Evolutionary conservation across 1,140 invertebrate species (phyloP).

Genomic region (Holotrichia oblita): DNA sequence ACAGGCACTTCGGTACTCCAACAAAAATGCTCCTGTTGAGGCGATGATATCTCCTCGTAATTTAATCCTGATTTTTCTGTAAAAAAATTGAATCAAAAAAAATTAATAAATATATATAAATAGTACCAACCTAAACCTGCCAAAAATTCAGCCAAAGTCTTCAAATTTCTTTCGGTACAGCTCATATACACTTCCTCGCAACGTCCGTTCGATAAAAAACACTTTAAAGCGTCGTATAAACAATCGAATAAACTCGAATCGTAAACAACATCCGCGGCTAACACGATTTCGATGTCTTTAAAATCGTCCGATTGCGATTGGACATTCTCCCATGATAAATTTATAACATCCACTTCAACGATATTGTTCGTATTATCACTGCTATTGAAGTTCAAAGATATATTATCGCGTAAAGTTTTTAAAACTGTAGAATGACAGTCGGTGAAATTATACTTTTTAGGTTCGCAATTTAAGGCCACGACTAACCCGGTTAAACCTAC

Average conservation of each 20-base stretch:
- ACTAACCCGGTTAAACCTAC: conserved; percentile 66
- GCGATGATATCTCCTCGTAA: conserved; percentile 34
- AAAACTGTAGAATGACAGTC: conserved; percentile 66
- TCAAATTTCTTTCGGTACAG: conserved; percentile 63
- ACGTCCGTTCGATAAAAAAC: conserved; percentile 53
- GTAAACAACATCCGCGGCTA: conserved; percentile 68
- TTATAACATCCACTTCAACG: conserved; percentile 51
- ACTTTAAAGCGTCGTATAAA: conserved; percentile 60
- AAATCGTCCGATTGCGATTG: conserved; percentile 48
- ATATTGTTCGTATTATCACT: not conserved
- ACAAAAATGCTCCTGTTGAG: conserved; percentile 46
- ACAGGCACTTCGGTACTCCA: conserved; percentile 44
- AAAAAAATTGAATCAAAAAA: too few species aligned
- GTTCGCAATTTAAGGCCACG: conserved; percentile 60
- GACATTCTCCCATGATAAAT: conserved; percentile 65
- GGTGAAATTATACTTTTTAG: conserved; percentile 64
- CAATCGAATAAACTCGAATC: conserved; percentile 61
- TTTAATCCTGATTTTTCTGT: not conserved
- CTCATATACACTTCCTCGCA: conserved; percentile 60
- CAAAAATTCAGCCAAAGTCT: conserved; percentile 62
- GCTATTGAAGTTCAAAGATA: conserved; percentile 57
- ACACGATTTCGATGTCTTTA: conserved; percentile 61
- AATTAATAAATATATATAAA: not conserved
- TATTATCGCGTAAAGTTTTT: conserved; percentile 61
- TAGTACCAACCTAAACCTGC: conserved; percentile 41